phyloP scores from a whole-genome alignment of 2,888 invertebrate genomes.

The Eilema griseolum region DNA sequence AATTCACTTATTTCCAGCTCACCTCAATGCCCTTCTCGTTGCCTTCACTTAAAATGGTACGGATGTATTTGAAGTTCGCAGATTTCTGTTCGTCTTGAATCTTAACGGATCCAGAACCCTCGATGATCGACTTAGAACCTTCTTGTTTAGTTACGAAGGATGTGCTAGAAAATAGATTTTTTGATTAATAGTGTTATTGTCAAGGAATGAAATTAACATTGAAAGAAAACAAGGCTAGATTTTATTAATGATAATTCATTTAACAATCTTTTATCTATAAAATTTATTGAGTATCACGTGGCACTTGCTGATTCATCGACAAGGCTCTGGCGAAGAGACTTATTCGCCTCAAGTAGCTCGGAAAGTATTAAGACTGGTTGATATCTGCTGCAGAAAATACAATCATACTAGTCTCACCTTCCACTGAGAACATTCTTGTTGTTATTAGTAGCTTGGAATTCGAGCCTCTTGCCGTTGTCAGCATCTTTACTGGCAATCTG shows the following conservation, averaged over 20 bases:
- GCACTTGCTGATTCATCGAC: no score
- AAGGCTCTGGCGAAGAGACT: no score
- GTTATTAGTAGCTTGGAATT: conserved; percentile 88
- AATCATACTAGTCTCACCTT: conserved; percentile 76
- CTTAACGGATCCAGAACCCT: conserved; percentile 91
- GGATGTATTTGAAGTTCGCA: conserved; percentile 91
- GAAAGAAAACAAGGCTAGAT: no score
- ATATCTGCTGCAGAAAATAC: neutral
- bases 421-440: conserved; percentile 90
- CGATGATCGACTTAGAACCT: conserved; percentile 90
- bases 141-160: conserved; percentile 91
- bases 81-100: conserved; percentile 90
- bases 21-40: conserved; percentile 90
- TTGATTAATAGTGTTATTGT: neutral
- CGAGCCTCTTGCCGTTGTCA: conserved; percentile 88
- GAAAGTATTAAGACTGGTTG: neutral
- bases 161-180: conserved; percentile 75
- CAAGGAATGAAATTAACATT: no score
- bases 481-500: conserved; percentile 89
- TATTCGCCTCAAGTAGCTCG: neutral
- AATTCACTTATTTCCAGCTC: neutral
- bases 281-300: no score
- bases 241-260: no score
- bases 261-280: no score
- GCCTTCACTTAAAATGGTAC: conserved; percentile 88